These are phyloP conservation scores for Thymelicus lineola DNA, from an alignment of 2,888 invertebrate species.

Conservation along the genomic window DNA sequence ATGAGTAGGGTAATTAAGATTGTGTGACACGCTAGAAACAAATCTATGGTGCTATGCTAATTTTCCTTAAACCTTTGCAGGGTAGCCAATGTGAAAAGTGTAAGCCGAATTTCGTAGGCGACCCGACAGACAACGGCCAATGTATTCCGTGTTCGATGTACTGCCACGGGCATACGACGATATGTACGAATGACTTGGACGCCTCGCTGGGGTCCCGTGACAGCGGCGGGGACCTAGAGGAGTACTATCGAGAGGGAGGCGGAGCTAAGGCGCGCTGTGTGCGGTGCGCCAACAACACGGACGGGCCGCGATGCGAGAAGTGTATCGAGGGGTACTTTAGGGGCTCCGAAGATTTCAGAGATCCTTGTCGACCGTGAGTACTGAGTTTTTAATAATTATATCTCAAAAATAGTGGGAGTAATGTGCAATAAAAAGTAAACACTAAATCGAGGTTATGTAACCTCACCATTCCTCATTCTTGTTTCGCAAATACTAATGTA, in stretches of 20 bases:
- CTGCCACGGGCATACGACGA: conserved; percentile 94
- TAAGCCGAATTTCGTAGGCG: conserved; percentile 95
- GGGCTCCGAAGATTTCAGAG: conserved; percentile 90
- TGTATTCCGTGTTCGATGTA: conserved; percentile 95
- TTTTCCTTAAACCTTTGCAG: conserved; percentile 60
- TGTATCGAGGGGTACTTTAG: conserved; percentile 91
- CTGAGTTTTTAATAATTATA: not conserved
- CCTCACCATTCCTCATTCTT: too few species aligned
- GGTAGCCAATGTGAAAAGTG: conserved; percentile 97
- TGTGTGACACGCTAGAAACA: not conserved
- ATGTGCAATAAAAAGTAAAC: too few species aligned
- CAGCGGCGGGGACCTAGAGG: conserved; percentile 84
- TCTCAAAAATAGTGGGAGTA: not conserved
- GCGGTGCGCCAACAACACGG: conserved; percentile 92
- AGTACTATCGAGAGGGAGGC: conserved; percentile 84
- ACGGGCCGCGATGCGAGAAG: conserved; percentile 92
- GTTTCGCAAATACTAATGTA: too few species aligned
- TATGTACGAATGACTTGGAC: conserved; percentile 89
- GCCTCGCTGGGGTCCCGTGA: conserved; percentile 72
- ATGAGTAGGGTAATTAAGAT: too few species aligned
- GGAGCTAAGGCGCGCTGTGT: conserved; percentile 92
- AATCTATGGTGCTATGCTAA: not conserved
- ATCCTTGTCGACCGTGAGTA: conserved; percentile 90
- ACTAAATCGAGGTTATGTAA: too few species aligned
- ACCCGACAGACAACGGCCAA: conserved; percentile 93